Conservation (phyloP, 1,140 invertebrate species). For the Latrodectus geometricus region DNA sequence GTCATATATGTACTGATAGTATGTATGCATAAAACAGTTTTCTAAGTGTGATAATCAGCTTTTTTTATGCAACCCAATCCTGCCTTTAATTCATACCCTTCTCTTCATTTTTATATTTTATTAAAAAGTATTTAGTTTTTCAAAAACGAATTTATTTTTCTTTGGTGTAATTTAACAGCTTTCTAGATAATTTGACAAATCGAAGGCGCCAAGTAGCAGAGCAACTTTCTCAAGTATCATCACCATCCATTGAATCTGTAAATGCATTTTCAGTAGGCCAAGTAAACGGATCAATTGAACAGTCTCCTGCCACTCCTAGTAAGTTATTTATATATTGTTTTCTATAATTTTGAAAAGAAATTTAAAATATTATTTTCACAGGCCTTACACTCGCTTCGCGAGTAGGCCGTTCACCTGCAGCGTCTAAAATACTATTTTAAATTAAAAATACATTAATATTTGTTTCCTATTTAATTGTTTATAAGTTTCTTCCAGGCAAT, state of each 20-base stretch:
- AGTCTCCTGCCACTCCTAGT: constrained; percentile 31
- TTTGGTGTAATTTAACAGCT: constrained; percentile 68
- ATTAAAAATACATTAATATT: neutral
- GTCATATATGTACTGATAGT: too few relatives aligned
- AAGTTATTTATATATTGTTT: neutral
- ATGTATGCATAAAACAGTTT: too few relatives aligned
- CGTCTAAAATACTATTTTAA: neutral
- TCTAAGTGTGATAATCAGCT: too few relatives aligned
- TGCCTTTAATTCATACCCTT: too few relatives aligned
- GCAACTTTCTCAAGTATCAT: constrained; percentile 66
- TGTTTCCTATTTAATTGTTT: neutral
- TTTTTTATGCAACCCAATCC: too few relatives aligned
- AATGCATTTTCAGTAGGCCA: constrained; percentile 50
- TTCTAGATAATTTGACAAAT: constrained; percentile 80
- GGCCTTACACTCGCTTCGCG: too few relatives aligned
- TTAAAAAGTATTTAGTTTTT: too few relatives aligned
- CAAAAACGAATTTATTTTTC: too few relatives aligned
- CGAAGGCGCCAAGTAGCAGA: constrained; percentile 79
- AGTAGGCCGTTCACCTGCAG: too few relatives aligned
- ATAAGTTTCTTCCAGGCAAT: too few relatives aligned
- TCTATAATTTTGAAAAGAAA: neutral
- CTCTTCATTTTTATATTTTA: too few relatives aligned
- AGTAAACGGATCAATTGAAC: constrained; percentile 25
- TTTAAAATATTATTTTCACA: neutral
- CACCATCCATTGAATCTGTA: constrained; percentile 43